phyloP scores from a whole-genome alignment of 2,113 vertebrate genomes.

The Vanacampus margaritifer region DNA sequence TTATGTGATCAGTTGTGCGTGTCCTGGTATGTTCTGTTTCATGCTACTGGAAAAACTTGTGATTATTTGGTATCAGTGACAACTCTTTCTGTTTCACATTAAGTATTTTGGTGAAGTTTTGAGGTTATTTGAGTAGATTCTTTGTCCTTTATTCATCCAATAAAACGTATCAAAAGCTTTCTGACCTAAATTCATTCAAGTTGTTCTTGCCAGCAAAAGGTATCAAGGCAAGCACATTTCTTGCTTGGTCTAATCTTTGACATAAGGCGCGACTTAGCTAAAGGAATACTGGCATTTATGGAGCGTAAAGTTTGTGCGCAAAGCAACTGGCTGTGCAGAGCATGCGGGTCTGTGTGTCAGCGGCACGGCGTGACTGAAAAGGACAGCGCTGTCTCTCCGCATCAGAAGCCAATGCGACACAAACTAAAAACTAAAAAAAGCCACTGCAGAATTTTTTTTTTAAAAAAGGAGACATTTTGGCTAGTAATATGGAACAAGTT shows the following conservation, averaged over 20 bases:
- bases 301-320: conserved; percentile 26
- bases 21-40: too few species aligned
- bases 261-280: neutral
- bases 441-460: too few species aligned
- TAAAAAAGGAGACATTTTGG: conserved; percentile 41
- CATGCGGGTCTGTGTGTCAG: conserved; percentile 44
- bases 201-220: neutral
- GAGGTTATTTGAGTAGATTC: neutral
- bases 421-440: conserved; percentile 25
- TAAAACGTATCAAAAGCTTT: neutral
- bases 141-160: neutral
- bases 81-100: neutral
- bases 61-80: too few species aligned
- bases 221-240: neutral
- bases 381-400: conserved; percentile 62
- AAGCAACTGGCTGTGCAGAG: conserved; percentile 21
- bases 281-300: conserved; percentile 28
- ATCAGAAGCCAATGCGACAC: conserved; percentile 59
- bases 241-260: conserved; percentile 1
- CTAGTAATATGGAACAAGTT: conserved; percentile 63
- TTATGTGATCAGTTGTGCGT: too few species aligned
- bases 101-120: neutral
- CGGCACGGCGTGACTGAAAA: conserved; percentile 41
- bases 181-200: conserved; percentile 3
- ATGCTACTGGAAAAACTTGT: too few species aligned